These are phyloP conservation scores for Volucella inanis DNA, from an alignment of 2,888 invertebrate genomes.

Conservation along the genomic window DNA sequence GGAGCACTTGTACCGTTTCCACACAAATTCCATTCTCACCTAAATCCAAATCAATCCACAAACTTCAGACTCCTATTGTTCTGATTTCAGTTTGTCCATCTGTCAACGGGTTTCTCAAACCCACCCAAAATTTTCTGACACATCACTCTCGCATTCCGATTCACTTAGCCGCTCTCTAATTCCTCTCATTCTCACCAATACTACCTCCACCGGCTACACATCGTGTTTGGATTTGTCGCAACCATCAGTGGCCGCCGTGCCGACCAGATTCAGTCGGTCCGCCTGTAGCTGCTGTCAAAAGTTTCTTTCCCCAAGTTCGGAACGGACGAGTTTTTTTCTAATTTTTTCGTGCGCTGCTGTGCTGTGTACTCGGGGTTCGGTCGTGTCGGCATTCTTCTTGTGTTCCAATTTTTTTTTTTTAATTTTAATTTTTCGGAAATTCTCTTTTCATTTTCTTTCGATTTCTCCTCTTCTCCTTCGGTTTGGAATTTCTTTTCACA, in stretches of 20 bases:
- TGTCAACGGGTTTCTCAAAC: slow-evolving; percentile 29
- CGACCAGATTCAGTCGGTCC: slow-evolving; percentile 25
- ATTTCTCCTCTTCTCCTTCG: slow-evolving; percentile 17
- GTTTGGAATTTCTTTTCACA: background rate
- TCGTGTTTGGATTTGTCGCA: too few species aligned
- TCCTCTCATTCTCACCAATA: too few species aligned
- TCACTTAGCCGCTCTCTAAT: background rate
- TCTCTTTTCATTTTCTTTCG: slow-evolving; percentile 41
- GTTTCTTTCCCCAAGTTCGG: slow-evolving; percentile 73
- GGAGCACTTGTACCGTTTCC: background rate
- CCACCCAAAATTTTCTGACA: slow-evolving; percentile 41
- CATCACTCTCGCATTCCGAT: slow-evolving; percentile 27
- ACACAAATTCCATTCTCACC: background rate
- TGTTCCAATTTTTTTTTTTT: slow-evolving; percentile 61
- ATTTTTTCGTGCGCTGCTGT: slow-evolving; percentile 70
- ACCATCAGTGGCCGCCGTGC: background rate
- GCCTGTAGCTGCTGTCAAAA: slow-evolving; percentile 62
- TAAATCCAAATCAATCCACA: slow-evolving; percentile 18
- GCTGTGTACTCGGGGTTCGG: slow-evolving; percentile 73
- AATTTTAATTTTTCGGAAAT: slow-evolving; percentile 30
- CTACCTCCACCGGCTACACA: too few species aligned
- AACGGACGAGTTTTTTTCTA: slow-evolving; percentile 69
- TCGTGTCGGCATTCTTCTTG: slow-evolving; percentile 76
- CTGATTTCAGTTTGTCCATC: slow-evolving; percentile 5
- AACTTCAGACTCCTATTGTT: slow-evolving; percentile 28